Evolutionary conservation across 2,113 vertebrate genomes (phyloP), one percentile per base, ranked within the genome.

Genomic region (Mystacornis crossleyi): DNA sequence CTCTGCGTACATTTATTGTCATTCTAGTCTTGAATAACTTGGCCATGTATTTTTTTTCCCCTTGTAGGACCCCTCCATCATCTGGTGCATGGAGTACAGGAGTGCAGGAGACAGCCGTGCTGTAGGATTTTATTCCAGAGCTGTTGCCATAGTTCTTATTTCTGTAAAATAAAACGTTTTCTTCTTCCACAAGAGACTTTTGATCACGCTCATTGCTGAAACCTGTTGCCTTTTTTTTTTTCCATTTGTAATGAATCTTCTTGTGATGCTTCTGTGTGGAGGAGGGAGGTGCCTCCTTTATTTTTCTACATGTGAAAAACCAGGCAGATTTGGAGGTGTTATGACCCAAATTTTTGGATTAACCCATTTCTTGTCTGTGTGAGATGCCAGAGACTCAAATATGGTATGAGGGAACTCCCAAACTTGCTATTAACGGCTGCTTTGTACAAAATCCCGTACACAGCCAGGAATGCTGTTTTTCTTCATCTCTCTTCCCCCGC

Each of bases 121-220:
- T 78, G 45, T 84, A 90, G 79, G 91, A 75, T 92, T 95, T 95
- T 74, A 74, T 90, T 70, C 66, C 42, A 82, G 29, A 69, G 34
- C 61, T 93, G 50, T 75, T 64, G 45, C 73, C 34, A 4, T 55
- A 86, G 82, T 55, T 86, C 31, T 93, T 90, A 51, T 50, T 90
- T 82, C 62, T 80, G 70, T 62, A 51, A 82, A 88, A 88, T 70
- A 85, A 87, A 93, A 23, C 10, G 23, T 73, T 51, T 92, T 85
- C 18, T 66, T 71, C 45, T 77, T 77, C 79, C n/a, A 6, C 10
- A 0, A 67, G 62, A 45, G 57, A 29, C 50, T 71, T 71, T 85
- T 38, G 29, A 54, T 88, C 25, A 15, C 3, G 2, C 33, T 75
- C 19, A 6, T 53, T 90, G 55, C 47, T 86, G 61, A 82, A 71